Percentiles rank a stretch among this genome's conserved stretches.
These are phyloP conservation scores for Vidua macroura DNA, from an alignment of 2,113 vertebrate species.

Conservation along the genomic window DNA sequence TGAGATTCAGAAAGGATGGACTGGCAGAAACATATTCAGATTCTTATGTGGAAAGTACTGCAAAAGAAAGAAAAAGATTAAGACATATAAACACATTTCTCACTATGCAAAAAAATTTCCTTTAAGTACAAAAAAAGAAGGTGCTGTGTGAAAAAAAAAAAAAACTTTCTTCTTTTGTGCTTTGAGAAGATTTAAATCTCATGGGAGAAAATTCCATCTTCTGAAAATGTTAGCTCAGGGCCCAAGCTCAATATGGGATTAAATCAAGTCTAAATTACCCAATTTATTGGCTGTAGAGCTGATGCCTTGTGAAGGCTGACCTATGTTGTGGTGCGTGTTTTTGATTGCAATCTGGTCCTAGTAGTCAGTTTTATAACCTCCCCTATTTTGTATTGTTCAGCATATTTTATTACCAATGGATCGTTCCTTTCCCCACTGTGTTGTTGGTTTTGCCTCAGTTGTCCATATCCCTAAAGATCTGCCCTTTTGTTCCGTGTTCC, in stretches of 20 bases:
- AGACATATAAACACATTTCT: background rate
- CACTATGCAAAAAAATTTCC: background rate
- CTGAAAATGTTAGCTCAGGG: background rate
- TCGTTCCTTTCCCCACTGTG: too few relatives aligned
- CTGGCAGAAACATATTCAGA: conserved; percentile 75
- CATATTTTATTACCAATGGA: too few relatives aligned
- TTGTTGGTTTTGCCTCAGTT: too few relatives aligned
- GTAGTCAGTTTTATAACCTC: too few relatives aligned
- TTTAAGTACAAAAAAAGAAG: background rate
- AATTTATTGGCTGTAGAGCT: background rate
- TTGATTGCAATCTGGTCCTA: too few relatives aligned
- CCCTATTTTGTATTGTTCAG: too few relatives aligned
- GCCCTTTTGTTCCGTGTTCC: too few relatives aligned
- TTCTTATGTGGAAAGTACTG: conserved; percentile 98
- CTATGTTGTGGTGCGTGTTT: background rate
- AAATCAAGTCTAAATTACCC: background rate
- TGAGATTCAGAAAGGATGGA: conserved; percentile 54
- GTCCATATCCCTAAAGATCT: too few relatives aligned
- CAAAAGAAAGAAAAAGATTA: conserved; percentile 13
- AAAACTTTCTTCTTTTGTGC: background rate
- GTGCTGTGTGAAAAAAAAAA: background rate
- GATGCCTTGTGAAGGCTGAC: background rate
- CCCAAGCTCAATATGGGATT: background rate
- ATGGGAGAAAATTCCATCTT: background rate
- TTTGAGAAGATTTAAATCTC: background rate